phyloP scores from a whole-genome alignment of 23 tunicate genomes.

The Trididemnum miniatum region DNA sequence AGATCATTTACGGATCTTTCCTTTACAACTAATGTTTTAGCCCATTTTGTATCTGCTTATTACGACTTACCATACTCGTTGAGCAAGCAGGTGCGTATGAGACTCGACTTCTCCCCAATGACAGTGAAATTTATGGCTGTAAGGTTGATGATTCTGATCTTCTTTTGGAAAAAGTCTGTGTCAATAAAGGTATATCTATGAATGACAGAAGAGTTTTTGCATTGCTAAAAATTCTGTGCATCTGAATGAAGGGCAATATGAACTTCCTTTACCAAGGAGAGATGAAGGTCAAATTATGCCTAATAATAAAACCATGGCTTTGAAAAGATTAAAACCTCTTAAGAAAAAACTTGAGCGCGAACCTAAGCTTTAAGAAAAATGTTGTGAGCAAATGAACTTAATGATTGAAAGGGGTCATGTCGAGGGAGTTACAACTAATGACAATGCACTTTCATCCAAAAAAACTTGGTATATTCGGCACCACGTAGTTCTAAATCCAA shows the following conservation, averaged over 20 bases:
- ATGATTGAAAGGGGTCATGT: conserved; percentile 11
- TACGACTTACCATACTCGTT: neutral
- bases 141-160: neutral
- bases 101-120: neutral
- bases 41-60: neutral
- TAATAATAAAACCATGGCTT: conserved; percentile 24
- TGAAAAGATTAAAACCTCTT: neutral
- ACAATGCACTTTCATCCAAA: neutral
- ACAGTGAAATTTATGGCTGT: neutral
- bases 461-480: conserved; percentile 28
- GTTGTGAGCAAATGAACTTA: conserved; percentile 1
- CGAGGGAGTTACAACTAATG: neutral
- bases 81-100: neutral
- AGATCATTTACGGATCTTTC: neutral
- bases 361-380: neutral
- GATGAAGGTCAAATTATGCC: conserved; percentile 26
- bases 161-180: neutral
- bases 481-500: conserved; percentile 17
- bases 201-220: conserved; percentile 8
- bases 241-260: conserved; percentile 22
- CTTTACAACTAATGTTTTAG: neutral
- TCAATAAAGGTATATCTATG: neutral
- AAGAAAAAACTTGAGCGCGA: conserved; percentile 14
- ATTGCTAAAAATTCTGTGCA: conserved; percentile 4
- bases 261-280: conserved; percentile 31